Base-by-base conservation (phyloP, 2,888 invertebrate genomes). In the Melieria crassipennis region DNA sequence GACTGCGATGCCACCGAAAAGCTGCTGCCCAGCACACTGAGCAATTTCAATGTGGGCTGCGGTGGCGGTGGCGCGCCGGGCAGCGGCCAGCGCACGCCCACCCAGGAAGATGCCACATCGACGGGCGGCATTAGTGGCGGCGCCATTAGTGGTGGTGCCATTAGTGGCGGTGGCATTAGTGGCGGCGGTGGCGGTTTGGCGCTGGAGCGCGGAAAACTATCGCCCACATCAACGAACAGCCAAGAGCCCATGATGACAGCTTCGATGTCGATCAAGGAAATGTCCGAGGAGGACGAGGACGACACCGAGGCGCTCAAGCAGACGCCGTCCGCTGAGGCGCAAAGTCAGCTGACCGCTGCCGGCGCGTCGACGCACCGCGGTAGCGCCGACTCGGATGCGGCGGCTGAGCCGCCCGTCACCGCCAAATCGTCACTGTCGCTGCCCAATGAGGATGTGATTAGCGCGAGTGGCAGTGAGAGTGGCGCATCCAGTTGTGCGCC, bases 201-300 rank as follows among this genome's bases (percentile, higher is more conserved):
- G 55, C 11, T 69, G n/a, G 72, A 72, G 5, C 72, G 75, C 4
- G 82, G 82, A 55, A 78, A 78, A 63, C 75, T 80, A 2, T 82
- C 82, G 7, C 82, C 82, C 61, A 78, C 76, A 1, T 81, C 82
- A 1, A 74, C 69, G 0, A 76, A 82, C 46, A 83, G 83, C 57
- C 82, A 82, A 66, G 77, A 75, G 5, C 76, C 77, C 0, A 70
- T 75, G 65, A 56, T 80, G 65, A 77, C 79, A 46, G 79, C 82
- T 58, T 84, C 83, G 16, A 81, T 83, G 80, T 84, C 83, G 57
- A 84, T 84, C 52, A 84, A 84, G 63, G 83, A 84, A 62, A 67
- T 82, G 45, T 82, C 82, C 63, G 83, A 84, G 65, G 83, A 83
- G 72, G 84, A 83, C 46, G 73, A 71, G 60, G 62, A 72, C 43